Base-by-base conservation (phyloP, 2,888 invertebrate genomes). In the Drosophila subquinaria region DNA sequence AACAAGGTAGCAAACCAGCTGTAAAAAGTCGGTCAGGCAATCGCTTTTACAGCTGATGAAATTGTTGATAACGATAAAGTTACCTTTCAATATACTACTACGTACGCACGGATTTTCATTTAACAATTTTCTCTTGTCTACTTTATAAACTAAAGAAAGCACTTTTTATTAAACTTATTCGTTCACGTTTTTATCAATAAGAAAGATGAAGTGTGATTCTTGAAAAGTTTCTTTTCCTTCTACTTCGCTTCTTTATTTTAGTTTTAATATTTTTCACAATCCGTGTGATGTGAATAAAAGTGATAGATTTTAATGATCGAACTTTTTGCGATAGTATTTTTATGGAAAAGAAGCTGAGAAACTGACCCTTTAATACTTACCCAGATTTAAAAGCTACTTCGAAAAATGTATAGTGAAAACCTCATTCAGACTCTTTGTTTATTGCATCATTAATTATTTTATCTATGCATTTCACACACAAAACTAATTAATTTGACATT, bases 401-500 rank as follows among this genome's bases (percentile, higher is more conserved):
- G 8, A 36, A 8, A n/a, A n/a, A 6, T 17, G 17, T 6, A 17
- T 33, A 30, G 13, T 13, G 13, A 1, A 55, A 42, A 17, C 20
- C 27, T 17, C 17, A 10, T 52, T 36, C 23, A 36, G 4, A 38
- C 15, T 17, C 42, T 20, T 62, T 11, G 13, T 23, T 36, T 30
- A 38, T 47, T 57, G n/a, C 43, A 53, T 40, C 23, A 71, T 65
- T 76, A 65, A 70, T 57, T 50, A 61, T 48, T 47, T 42, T 35
- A 76, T 57, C 50, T 62, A 33, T 8, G 30, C 30, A 30, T 55
- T 51, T 71, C 45, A 52, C 64, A 9, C 35, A 10, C 13, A 33
- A 36, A 35, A 50, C 63, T 64, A 67, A 75, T 76, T 76, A 77
- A 40, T 57, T 61, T 60, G 63, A 53, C 71, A 70, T 72, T 63